phyloP scores from a whole-genome alignment of 2,113 vertebrate species.

The Passer montanus region DNA sequence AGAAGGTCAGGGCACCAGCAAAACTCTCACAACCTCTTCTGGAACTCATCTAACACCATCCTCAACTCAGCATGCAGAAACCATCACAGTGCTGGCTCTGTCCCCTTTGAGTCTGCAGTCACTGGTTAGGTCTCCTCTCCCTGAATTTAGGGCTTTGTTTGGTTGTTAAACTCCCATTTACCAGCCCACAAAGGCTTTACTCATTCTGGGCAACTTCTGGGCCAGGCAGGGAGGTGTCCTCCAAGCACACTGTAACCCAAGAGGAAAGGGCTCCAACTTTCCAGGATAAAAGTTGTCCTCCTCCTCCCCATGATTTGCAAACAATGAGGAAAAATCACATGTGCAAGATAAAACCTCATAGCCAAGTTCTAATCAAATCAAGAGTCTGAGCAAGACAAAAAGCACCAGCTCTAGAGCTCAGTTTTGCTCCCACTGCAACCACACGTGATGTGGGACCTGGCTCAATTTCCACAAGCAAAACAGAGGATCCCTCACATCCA shows the following conservation, averaged over 20 bases:
- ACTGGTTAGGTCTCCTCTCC: neutral
- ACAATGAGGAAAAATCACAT: neutral
- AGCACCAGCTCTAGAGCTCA: accelerated
- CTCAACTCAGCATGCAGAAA: accelerated
- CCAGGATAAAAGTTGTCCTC: neutral
- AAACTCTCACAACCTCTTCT: accelerated
- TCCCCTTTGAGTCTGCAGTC: neutral
- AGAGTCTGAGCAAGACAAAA: neutral
- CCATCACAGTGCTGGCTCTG: neutral
- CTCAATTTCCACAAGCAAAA: neutral
- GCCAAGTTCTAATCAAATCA: neutral
- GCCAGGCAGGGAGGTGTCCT: neutral
- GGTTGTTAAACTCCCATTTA: neutral
- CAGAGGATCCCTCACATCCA: neutral
- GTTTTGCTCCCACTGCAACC: neutral
- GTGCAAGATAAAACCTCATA: neutral
- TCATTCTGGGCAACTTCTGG: neutral
- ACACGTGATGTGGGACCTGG: neutral
- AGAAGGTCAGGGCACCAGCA: neutral
- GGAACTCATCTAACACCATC: neutral
- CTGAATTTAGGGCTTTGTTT: neutral
- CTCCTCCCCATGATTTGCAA: neutral
- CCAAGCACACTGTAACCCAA: neutral
- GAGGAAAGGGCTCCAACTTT: neutral
- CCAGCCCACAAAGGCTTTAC: neutral